Evolutionary conservation across 1,140 invertebrate species (phyloP).

Genomic region (Bombus haemorrhoidalis): DNA sequence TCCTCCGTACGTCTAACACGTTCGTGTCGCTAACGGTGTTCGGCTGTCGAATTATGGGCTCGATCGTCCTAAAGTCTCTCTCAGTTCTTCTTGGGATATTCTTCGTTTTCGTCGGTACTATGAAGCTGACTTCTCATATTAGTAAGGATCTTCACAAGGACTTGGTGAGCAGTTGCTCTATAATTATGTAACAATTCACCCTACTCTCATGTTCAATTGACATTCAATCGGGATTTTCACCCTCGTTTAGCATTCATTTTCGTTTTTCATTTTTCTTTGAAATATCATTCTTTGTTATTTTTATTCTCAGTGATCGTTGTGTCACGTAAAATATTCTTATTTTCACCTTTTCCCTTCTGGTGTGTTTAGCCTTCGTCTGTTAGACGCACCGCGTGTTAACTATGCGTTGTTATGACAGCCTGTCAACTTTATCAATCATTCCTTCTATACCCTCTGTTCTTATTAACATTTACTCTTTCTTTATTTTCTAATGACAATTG

Average conservation of each 20-base stretch:
- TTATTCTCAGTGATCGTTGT: not conserved
- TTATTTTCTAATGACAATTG: not conserved
- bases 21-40: constrained; percentile 22
- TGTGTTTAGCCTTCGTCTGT: not conserved
- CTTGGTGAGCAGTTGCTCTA: constrained; percentile 88
- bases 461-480: not conserved
- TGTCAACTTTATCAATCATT: not conserved
- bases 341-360: not conserved
- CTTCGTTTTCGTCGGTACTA: constrained; percentile 96
- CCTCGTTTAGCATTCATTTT: not conserved
- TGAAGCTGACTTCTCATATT: constrained; percentile 95
- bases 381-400: not conserved
- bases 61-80: constrained; percentile 94
- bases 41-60: constrained; percentile 81
- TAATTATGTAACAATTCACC: constrained; percentile 45
- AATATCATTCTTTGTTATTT: not conserved
- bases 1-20: constrained; percentile 35
- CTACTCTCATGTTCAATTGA: not conserved
- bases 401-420: constrained; percentile 7
- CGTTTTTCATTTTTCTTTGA: not conserved
- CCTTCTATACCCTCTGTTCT: not conserved
- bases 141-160: constrained; percentile 98
- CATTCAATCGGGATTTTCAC: not conserved
- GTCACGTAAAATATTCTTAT: not conserved
- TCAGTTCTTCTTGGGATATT: constrained; percentile 96